phyloP scores from a whole-genome alignment of 1,140 invertebrate genomes.

The Harpegnathos saltator region DNA sequence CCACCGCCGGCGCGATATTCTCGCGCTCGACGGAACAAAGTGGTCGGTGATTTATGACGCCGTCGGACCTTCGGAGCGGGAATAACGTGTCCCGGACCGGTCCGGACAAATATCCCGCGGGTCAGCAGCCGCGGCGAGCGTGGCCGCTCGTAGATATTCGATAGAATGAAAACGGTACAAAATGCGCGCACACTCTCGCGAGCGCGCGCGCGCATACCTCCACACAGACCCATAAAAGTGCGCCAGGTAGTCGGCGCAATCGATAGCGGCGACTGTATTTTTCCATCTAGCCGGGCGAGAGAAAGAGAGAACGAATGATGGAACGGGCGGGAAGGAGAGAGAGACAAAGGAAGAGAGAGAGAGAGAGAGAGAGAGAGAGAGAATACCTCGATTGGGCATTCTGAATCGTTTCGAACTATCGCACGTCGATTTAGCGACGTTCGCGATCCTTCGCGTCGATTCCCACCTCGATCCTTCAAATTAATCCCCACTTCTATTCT shows the following conservation, averaged over 20 bases:
- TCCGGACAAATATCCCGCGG: constrained; percentile 54
- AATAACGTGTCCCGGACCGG: constrained; percentile 41
- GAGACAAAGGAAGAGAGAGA: too few relatives aligned
- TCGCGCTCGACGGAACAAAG: constrained; percentile 46
- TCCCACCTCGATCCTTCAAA: constrained; percentile 27
- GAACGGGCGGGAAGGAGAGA: too few relatives aligned
- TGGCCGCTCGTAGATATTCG: constrained; percentile 41
- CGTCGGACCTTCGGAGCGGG: constrained; percentile 12
- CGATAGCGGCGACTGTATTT: constrained; percentile 33
- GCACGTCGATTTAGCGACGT: constrained; percentile 7
- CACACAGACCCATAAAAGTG: constrained; percentile 5
- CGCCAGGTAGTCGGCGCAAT: constrained; percentile 24
- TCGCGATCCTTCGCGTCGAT: not conserved
- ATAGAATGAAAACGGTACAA: constrained; percentile 31
- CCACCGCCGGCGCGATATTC: constrained; percentile 54
- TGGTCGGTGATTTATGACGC: constrained; percentile 60
- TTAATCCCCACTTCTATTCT: constrained; percentile 30
- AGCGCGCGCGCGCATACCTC: not conserved
- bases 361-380: not conserved
- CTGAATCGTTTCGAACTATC: constrained; percentile 15
- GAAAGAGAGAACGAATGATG: too few relatives aligned
- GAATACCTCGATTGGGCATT: not conserved
- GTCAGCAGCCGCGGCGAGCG: constrained; percentile 42
- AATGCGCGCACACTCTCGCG: not conserved
- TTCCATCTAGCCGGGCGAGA: not conserved